Percentiles rank a stretch among this genome's conserved stretches.
Evolutionary conservation across 2,888 invertebrate genomes (phyloP).

Genomic region (Andrena haemorrhoa): DNA sequence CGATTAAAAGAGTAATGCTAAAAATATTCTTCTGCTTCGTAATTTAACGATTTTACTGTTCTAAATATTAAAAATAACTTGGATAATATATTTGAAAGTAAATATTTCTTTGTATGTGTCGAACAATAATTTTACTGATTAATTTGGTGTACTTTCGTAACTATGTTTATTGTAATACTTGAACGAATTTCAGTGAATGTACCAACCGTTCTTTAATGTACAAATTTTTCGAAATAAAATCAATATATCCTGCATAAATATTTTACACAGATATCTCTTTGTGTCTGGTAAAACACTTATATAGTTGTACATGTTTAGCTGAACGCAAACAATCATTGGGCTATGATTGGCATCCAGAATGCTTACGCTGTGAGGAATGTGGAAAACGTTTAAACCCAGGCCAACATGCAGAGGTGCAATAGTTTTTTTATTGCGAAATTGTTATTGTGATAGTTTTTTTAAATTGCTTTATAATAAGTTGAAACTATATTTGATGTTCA

Average conservation of each 20-base stretch:
- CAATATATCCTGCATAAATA: not conserved
- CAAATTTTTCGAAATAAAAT: slow-evolving; percentile 4
- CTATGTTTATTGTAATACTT: too few relatives aligned
- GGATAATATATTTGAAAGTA: not conserved
- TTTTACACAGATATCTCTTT: slow-evolving; percentile 42
- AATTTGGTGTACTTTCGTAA: not conserved
- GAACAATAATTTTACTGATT: not conserved
- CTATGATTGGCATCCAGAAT: slow-evolving; percentile 94
- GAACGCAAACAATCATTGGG: slow-evolving; percentile 94
- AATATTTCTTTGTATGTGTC: slow-evolving; percentile 2
- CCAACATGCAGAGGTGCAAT: slow-evolving; percentile 90
- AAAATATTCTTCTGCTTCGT: slow-evolving; percentile 12
- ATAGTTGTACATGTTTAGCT: slow-evolving; percentile 86
- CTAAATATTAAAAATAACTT: not conserved
- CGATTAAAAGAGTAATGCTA: slow-evolving; percentile 12
- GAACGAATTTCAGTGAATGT: too few relatives aligned
- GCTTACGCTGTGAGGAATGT: slow-evolving; percentile 93
- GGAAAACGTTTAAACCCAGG: slow-evolving; percentile 93
- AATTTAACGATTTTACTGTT: slow-evolving; percentile 1
- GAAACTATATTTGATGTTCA: not conserved
- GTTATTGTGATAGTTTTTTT: not conserved
- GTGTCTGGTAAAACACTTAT: too few relatives aligned
- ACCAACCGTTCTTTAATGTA: slow-evolving; percentile 1
- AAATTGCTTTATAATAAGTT: not conserved
- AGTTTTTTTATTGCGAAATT: slow-evolving; percentile 15